Conservation (phyloP, 1,140 invertebrate species). For the Drosophila ogumai region DNA sequence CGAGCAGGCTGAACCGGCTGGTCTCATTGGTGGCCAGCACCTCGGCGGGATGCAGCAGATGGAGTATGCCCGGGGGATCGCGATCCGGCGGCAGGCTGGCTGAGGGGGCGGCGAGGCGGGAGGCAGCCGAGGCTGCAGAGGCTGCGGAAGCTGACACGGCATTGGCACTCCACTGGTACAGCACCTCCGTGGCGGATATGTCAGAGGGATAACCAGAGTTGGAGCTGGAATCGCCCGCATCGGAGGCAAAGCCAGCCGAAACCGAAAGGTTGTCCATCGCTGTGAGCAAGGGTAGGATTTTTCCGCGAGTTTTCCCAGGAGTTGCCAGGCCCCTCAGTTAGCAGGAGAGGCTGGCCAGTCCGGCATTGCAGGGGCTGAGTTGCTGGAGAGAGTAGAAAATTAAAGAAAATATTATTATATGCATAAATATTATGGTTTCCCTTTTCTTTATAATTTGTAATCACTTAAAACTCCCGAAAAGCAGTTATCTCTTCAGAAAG, state of each 20-base stretch:
- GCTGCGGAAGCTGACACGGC: slow-evolving; percentile 11
- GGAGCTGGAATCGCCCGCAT: not conserved
- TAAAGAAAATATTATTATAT: too few relatives aligned
- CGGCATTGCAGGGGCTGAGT: not conserved
- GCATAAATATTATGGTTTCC: too few relatives aligned
- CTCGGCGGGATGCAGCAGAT: slow-evolving; percentile 1
- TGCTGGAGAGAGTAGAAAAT: not conserved
- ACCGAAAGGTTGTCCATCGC: slow-evolving; percentile 56
- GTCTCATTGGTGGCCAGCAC: slow-evolving; percentile 35
- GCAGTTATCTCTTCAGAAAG: not conserved
- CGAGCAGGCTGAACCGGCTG: slow-evolving; percentile 33
- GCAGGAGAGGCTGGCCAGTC: not conserved
- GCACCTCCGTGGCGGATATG: slow-evolving; percentile 51
- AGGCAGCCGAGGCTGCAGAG: slow-evolving; percentile 20
- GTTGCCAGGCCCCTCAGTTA: not conserved
- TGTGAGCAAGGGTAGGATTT: not conserved
- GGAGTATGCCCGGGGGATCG: not conserved
- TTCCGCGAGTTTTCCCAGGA: not conserved
- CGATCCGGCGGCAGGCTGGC: slow-evolving; percentile 7
- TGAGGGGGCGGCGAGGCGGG: slow-evolving; percentile 33
- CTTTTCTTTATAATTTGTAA: not conserved
- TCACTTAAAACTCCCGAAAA: not conserved
- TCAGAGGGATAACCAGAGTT: slow-evolving; percentile 14
- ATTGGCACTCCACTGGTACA: slow-evolving; percentile 58
- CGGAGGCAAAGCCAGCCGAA: not conserved